Base-by-base conservation (phyloP, 2,888 invertebrate genomes). In the Azorinus chamasolen region DNA sequence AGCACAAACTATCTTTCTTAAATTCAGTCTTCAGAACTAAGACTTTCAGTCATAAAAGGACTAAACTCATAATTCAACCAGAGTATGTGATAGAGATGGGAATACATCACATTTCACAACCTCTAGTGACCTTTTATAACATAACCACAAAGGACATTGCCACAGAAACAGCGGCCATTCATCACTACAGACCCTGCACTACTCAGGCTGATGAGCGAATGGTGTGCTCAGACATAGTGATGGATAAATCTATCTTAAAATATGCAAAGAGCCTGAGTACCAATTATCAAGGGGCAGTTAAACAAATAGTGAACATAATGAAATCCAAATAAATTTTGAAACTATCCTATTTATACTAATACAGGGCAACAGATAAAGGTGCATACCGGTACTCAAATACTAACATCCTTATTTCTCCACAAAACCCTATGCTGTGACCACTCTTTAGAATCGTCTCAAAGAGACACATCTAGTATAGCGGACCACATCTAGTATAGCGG, bases 61-160 rank as follows among this genome's bases (percentile, higher is more conserved):
- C 85, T 0, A 91, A 91, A 66, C 58, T 89, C 10, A 76, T 91
- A 8, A 85, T 90, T 3, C 66, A 77, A 46, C 87, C 90, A 2
- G 69, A 81, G 6, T 73, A 62, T 41, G 79, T 90, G 3, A 84
- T 86, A 55, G 89, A 90, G 64, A 68, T 90, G 64, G 91, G 91
- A 3, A 89, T 91, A 24, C 91, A 91, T 61, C 91, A 91, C 65
- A 78, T 90, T 1, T 72, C 72, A 45, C 55, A 68, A 18, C 46
- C 63, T 16, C 14, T 69, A 1, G 51, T 59, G 46, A 53, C 48
- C 10, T 24, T 43, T 8, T 12, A 18, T 48, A 53, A 70, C 16
- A 32, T 63, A 16, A 43, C 43, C 14, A 53, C 53, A 1, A n/a
- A 39, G 8, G 51, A 74, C n/a, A 84, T 88, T 3, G 64, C 69